These are phyloP conservation scores for Onychostruthus taczanowskii DNA, from an alignment of 2,113 vertebrate species.

Conservation along the genomic window DNA sequence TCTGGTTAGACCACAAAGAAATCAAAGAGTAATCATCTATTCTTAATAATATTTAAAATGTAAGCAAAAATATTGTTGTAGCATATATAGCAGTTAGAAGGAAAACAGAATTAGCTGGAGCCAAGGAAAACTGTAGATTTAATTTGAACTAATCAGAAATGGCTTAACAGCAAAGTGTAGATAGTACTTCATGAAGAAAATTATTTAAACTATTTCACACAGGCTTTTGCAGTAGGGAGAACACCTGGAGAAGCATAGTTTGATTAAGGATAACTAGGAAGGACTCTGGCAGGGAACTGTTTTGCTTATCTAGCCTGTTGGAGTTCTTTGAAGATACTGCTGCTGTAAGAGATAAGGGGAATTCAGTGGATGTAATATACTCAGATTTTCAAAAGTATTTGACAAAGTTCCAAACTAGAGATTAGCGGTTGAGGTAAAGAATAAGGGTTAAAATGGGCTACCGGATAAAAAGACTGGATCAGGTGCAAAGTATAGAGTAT, in stretches of 20 bases:
- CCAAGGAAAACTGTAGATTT: background rate
- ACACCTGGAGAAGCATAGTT: constrained; percentile 30
- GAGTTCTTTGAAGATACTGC: constrained; percentile 56
- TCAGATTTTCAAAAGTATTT: constrained; percentile 41
- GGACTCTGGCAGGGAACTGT: background rate
- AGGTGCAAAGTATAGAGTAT: background rate
- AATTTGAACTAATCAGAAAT: constrained; percentile 11
- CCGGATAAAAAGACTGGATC: constrained; percentile 14
- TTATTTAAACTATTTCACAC: background rate
- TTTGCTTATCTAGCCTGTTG: constrained; percentile 40
- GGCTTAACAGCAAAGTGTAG: background rate
- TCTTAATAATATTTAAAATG: background rate
- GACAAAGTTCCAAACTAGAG: constrained; percentile 32
- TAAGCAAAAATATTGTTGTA: background rate
- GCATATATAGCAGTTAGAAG: background rate
- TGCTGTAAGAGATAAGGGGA: constrained; percentile 53
- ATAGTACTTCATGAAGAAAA: constrained; percentile 1
- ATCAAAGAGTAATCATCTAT: background rate
- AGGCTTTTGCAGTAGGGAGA: background rate
- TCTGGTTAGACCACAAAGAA: background rate
- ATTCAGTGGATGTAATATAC: constrained; percentile 47
- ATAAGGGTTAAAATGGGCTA: constrained; percentile 10
- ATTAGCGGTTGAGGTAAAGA: background rate
- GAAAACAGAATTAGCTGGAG: background rate
- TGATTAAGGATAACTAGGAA: constrained; percentile 41